Evolutionary conservation across 1,140 invertebrate genomes (phyloP), one percentile per base, ranked within the genome.

Genomic region (Drosophila seguyi): DNA sequence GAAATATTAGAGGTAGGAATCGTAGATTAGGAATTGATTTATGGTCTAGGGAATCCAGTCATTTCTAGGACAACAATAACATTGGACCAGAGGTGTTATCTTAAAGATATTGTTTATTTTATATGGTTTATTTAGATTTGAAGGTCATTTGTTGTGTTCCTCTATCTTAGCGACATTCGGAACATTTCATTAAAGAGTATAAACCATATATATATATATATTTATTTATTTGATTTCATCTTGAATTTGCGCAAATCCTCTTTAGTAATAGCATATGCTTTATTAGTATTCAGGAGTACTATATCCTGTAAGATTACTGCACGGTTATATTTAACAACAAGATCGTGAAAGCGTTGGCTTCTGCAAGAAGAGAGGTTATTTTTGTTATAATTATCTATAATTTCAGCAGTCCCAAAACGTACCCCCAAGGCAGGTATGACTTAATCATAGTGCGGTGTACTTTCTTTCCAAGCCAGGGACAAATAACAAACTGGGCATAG

Each of bases 391-490:
- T 48, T 11, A 29, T 48, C 4, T n/a, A n/a, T 47, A 27, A 11
- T 11, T 36, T 16, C 3, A 22, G 13, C 50, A 1, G 13, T 4
- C 14, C 0, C 16, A 1, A 10, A 36, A 36, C 18, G 14, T 58
- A 81, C 78, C 44, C 55, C 14, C 1, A 2, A 10, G 63, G 77
- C 63, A 81, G 57, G 38, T 13, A 1, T 1, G 3, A 3, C 1
- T 8, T 3, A n/a, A 52, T 8, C 11, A 6, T 0, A 13, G 0
- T 2, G 1, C 39, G 36, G 3, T 0, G 0, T 34, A 80, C 36
- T 27, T 14, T 1, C 6, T 7, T 31, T 39, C 79, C 79, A 16
- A 80, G 39, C 56, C 65, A 76, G 7, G 72, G 59, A 11, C 78
- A 81, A 41, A 71, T 6, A 0, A 53, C 56, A 0, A 45, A 16